Evolutionary conservation across 1,140 invertebrate genomes (phyloP), one percentile per base, ranked within the genome.

Genomic region (Bombus cullumanus): DNA sequence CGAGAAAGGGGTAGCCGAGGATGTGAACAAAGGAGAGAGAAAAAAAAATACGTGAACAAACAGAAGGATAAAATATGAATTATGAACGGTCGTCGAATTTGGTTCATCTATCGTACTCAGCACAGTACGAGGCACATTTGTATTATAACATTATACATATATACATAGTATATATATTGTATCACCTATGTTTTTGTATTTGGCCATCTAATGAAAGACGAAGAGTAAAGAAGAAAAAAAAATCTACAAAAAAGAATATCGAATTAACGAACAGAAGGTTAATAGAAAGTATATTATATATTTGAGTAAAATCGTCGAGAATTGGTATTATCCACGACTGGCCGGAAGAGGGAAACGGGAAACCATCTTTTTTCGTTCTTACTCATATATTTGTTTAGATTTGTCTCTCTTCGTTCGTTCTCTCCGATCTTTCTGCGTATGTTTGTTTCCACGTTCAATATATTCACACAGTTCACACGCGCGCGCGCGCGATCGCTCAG

Each of bases 141-240:
- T 95, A 94, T 94, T 91, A 94, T 94, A 95, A 92, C 86, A 94
- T 93, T 92, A 93, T 92, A 90, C 62, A 89, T 34, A 89, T 85
- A 86, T 62, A 83, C 41, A 77, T 64, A 64, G 87, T 85, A 91
- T 91, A 91, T 89, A 92, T 92, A 93, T 88, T 91, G 91, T 94
- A 94, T 93, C 91, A 93, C 92, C 90, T 94, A 94, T 93, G 93
- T 94, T 94, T 94, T 95, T 95, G 93, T 95, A 95, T 95, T 95
- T 94, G 93, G 89, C 94, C 94, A 95, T 93, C 90, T 94, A 94
- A 94, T 80, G 53, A 78, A 66, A 79, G 28, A 64, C 39, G 80
- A 73, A 43, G 43, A 59, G 47, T 13, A 66, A 66, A 62, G 71
- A 66, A 43, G 77, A 43, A 66, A 34, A 66, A 66, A 73, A 83